These are phyloP conservation scores for Junonia oenone DNA, from an alignment of 2,888 invertebrate species.

Conservation along the genomic window DNA sequence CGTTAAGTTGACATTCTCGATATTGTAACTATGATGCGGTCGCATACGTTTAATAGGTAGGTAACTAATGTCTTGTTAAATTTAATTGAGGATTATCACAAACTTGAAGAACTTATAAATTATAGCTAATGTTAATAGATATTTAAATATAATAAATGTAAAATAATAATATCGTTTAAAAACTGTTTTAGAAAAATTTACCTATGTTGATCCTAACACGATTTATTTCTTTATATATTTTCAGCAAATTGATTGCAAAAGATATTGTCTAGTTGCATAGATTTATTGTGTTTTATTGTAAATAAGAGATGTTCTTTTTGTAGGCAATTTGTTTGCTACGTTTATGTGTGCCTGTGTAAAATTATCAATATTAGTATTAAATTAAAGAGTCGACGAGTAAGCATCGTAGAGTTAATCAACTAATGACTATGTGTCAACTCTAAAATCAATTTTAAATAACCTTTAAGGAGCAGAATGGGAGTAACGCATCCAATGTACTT, in stretches of 20 bases:
- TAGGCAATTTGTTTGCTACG: conserved; percentile 60
- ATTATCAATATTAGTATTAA: conserved; percentile 37
- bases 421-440: not conserved
- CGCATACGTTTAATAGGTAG: conserved; percentile 68
- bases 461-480: not conserved
- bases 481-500: not conserved
- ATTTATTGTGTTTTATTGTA: conserved; percentile 50
- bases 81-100: conserved; percentile 70
- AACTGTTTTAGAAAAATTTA: conserved; percentile 79
- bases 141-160: conserved; percentile 70
- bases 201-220: conserved; percentile 71
- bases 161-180: conserved; percentile 67
- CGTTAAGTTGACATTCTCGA: conserved; percentile 54
- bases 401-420: conserved; percentile 34
- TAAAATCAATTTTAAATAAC: not conserved
- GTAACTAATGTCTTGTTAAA: conserved; percentile 76
- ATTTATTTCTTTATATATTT: conserved; percentile 62
- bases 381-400: conserved; percentile 44
- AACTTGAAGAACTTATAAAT: conserved; percentile 74
- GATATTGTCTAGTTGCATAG: conserved; percentile 66
- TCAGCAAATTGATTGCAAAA: conserved; percentile 58
- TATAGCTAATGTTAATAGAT: conserved; percentile 78
- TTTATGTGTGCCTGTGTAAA: conserved; percentile 67
- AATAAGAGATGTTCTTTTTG: conserved; percentile 62
- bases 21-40: conserved; percentile 54